phyloP scores from a whole-genome alignment of 2,888 invertebrate species.

The Eutolmus rufibarbis region DNA sequence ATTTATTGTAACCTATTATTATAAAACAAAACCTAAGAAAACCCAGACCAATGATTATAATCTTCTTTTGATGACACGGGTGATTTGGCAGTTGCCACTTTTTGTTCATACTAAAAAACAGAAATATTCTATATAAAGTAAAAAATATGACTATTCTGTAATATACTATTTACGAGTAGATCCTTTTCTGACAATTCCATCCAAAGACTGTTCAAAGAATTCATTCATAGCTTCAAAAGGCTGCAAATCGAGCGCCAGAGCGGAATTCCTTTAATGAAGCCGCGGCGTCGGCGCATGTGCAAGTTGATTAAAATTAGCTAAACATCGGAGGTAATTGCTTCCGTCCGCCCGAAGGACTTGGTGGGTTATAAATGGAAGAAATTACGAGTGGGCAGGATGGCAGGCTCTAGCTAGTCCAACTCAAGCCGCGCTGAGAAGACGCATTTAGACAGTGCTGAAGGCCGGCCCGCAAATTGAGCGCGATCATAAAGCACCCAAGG shows the following conservation, averaged over 20 bases:
- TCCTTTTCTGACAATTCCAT: neutral
- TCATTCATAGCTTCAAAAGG: neutral
- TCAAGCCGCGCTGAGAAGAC: neutral
- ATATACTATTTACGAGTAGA: no score
- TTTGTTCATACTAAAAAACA: no score
- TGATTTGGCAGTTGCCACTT: no score
- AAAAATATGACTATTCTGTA: no score
- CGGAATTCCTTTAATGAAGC: neutral
- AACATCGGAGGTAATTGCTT: neutral
- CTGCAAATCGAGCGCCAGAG: neutral
- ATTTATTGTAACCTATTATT: no score
- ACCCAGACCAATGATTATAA: no score
- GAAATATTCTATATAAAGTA: no score
- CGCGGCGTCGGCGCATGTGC: neutral
- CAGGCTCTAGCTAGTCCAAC: neutral
- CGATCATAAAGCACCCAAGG: neutral
- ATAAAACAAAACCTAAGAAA: no score
- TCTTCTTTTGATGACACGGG: no score
- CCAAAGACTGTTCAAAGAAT: neutral
- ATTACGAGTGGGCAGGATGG: slow-evolving; percentile 15
- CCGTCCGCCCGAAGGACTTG: slow-evolving; percentile 12
- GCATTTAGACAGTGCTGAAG: neutral
- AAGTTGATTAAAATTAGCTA: slow-evolving; percentile 3
- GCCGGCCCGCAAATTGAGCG: neutral
- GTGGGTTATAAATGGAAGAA: neutral